Evolutionary conservation across 2,888 invertebrate species (phyloP), one percentile per base, ranked within the genome.

Genomic region (Rhyacophila evoluta): DNA sequence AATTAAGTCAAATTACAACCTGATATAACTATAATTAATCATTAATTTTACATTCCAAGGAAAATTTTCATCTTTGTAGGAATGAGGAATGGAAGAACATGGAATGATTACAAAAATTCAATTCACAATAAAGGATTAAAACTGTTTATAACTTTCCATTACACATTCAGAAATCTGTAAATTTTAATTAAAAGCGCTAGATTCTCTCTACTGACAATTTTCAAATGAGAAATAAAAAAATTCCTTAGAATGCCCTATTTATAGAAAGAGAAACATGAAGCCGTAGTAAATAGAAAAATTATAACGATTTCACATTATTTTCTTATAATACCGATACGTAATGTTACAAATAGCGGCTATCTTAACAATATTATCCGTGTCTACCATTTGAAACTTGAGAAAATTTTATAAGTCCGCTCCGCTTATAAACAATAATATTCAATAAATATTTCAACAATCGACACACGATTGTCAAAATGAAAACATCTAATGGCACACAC

Each of bases 401-500:
- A 75, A 70, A 74, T 68, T 39, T 41, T 74, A 70, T 41, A 74
- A 81, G 72, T 76, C 76, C 80, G 38, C 41, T 19, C 78, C 70
- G 74, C 78, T 78, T 78, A 74, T 6, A 29, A 70, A 55, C 41
- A 78, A 74, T 78, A 74, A 74, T 72, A 29, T 27, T 78, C 19
- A 55, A 55, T 55, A 55, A 55, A 55, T 55, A 55, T 55, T 55
- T 55, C 55, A 55, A 55, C 55, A 55, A 55, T 19, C 55, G 79
- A 75, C 77, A 75, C 75, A 12, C n/a, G 36, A 71, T 38, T 70
- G 55, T 77, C 74, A 79, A 41, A 79, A 79, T 70, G 72, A 76
- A 79, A 77, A 79, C 75, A 81, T 78, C 79, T 77, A 81, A 81
- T 81, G 81, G 81, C 81, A 81, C 81, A 81, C 81, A 74, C 73